These are phyloP conservation scores for Alligator mississippiensis DNA, from an alignment of 2,113 vertebrate species.

Conservation along the genomic window DNA sequence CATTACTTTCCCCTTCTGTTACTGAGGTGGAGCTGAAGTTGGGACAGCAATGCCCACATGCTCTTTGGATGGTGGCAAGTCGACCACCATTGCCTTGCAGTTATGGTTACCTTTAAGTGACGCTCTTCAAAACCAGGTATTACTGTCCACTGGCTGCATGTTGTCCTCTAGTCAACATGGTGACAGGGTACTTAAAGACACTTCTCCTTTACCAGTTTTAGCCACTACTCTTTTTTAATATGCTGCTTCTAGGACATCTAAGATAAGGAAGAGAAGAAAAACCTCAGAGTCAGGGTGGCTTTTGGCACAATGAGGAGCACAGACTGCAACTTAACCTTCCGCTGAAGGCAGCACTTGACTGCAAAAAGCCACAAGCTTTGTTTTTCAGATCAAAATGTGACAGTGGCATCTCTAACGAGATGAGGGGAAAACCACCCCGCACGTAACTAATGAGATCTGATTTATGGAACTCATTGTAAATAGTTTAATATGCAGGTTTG, in stretches of 20 bases:
- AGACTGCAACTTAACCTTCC: background rate
- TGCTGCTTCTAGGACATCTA: slow-evolving; percentile 34
- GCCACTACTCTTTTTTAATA: slow-evolving; percentile 9
- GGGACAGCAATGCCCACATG: background rate
- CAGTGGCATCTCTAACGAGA: slow-evolving; percentile 64
- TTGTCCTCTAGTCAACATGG: background rate
- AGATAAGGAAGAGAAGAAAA: background rate
- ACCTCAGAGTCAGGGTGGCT: background rate
- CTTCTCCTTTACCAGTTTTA: slow-evolving; percentile 28
- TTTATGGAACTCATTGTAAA: slow-evolving; percentile 43
- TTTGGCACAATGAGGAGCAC: slow-evolving; percentile 19
- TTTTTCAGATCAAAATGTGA: slow-evolving; percentile 37
- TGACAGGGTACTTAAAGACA: background rate
- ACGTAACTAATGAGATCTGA: slow-evolving; percentile 11
- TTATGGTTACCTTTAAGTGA: background rate
- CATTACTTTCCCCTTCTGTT: background rate
- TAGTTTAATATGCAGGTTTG: slow-evolving; percentile 71
- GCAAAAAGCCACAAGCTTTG: background rate
- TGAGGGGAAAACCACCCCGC: background rate
- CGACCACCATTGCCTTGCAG: background rate
- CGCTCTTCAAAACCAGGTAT: background rate
- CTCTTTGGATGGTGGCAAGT: background rate
- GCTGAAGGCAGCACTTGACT: background rate
- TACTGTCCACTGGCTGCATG: background rate
- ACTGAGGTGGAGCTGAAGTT: background rate